Evolutionary conservation across 2,797 vertebrate species (phyloP), one percentile per base, ranked within the genome.

Genomic region (Semotilus atromaculatus): DNA sequence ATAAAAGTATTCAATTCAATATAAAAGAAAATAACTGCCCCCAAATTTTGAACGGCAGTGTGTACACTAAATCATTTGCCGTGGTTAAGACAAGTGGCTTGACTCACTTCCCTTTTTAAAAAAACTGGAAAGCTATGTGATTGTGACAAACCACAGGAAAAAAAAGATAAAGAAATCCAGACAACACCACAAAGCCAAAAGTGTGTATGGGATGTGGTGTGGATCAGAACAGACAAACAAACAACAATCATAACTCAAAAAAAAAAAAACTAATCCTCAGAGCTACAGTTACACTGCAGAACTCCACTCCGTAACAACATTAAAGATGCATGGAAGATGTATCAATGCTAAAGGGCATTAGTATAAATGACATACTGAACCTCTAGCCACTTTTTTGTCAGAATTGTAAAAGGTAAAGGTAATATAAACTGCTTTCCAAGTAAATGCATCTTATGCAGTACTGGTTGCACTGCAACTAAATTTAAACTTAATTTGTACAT

Each of bases 181-280:
- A 78, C 58, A 78, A 45, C 75, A 78, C 75, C 58, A 43, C 75
- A 45, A 64, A 64, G 38, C 76, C 38, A 64, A 64, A 64, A 64
- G 62, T 78, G 58, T 45, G 29, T 78, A 9, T n/a, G n/a, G n/a
- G n/a, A n/a, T 31, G 38, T 45, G 18, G 7, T 64, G 26, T 23
- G 16, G 38, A 64, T 62, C 26, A 45, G 11, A 58, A 78, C 1
- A 78, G 18, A 31, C 16, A 62, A 43, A 45, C 5, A 62, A 62
- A 62, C 75, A 78, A 62, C 75, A 78, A 43, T 29, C 58, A 78
- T 78, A 64, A 43, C 58, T 78, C 55, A 21, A 29, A 75, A 51
- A 53, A 36, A 36, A 38, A 62, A n/a, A n/a, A n/a, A n/a, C n/a
- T n/a, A n/a, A 11, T 29, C 74, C 23, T 29, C 36, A 40, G 23